Conservation (phyloP, 2,797 vertebrate species). For the Lycodopsis pacificus region DNA sequence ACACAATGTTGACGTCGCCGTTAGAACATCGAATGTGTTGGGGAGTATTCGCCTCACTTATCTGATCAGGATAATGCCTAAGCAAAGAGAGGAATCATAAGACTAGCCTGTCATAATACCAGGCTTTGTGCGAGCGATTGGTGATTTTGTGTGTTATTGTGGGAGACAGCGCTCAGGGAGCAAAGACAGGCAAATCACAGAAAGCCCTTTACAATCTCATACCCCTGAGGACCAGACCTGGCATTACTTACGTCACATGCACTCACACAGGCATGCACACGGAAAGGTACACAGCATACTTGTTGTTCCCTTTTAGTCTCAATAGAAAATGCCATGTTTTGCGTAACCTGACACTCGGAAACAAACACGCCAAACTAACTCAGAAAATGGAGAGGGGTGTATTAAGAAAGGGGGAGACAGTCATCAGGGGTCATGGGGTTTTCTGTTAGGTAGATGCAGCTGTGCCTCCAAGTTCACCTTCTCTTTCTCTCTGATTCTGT, state of each 20-base stretch:
- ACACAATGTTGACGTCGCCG: neutral
- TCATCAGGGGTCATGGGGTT: conserved; percentile 37
- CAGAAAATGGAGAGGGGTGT: conserved; percentile 26
- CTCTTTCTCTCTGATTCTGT: conserved; percentile 12
- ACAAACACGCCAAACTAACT: conserved; percentile 61
- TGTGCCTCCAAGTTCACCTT: conserved; percentile 38
- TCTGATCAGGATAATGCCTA: conserved; percentile 6
- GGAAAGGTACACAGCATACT: conserved; percentile 31
- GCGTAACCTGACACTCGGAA: conserved; percentile 62
- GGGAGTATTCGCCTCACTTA: conserved; percentile 16
- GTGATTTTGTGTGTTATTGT: conserved; percentile 32
- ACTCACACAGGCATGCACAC: conserved; percentile 23
- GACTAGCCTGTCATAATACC: conserved; percentile 42
- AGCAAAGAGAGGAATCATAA: conserved; percentile 50
- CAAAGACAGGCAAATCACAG: conserved; percentile 55
- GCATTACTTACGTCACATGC: conserved; percentile 63
- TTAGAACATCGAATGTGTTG: neutral
- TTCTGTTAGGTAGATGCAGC: conserved; percentile 43
- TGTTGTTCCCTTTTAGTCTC: conserved; percentile 45
- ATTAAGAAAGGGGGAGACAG: conserved; percentile 24
- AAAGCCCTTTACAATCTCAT: conserved; percentile 66
- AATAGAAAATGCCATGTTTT: conserved; percentile 70
- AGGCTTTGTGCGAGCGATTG: conserved; percentile 39
- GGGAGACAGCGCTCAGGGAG: conserved; percentile 32
- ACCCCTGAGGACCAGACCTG: conserved; percentile 63